Conservation (phyloP, 2,888 invertebrate genomes). For the Xiphydria camelus region DNA sequence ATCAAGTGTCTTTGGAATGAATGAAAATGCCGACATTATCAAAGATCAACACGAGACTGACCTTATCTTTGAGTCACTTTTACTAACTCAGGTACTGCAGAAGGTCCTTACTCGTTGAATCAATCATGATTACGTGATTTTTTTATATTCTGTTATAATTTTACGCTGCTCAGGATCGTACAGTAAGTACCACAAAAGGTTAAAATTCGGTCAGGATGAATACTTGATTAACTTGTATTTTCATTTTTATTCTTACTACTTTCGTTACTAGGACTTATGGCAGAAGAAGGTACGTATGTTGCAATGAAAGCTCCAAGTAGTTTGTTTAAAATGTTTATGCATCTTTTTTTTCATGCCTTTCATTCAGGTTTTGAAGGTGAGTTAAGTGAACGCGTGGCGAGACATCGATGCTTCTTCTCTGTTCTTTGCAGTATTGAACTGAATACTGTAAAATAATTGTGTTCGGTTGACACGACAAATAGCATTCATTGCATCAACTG, state of each 20-base stretch:
- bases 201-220: no score
- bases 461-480: no score
- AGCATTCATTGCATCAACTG: neutral
- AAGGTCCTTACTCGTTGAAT: neutral
- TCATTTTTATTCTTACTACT: slow-evolving; percentile 8
- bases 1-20: slow-evolving; percentile 89
- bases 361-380: slow-evolving; percentile 6
- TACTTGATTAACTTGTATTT: slow-evolving; percentile 10
- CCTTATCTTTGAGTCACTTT: slow-evolving; percentile 72
- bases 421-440: no score
- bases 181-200: slow-evolving; percentile 42
- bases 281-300: slow-evolving; percentile 32
- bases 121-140: neutral
- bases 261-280: slow-evolving; percentile 39
- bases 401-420: no score
- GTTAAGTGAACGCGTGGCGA: no score
- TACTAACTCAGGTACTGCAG: slow-evolving; percentile 75
- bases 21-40: slow-evolving; percentile 90
- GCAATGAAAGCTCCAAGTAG: no score
- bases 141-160: slow-evolving; percentile 9
- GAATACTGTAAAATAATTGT: no score
- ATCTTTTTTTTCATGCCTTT: neutral
- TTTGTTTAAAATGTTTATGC: no score
- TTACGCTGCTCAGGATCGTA: slow-evolving; percentile 36
- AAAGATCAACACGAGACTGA: slow-evolving; percentile 88